Percentiles rank a stretch among this genome's conserved stretches.
phyloP scores from a whole-genome alignment of 2,797 vertebrate species.

The Cyclopterus lumpus region DNA sequence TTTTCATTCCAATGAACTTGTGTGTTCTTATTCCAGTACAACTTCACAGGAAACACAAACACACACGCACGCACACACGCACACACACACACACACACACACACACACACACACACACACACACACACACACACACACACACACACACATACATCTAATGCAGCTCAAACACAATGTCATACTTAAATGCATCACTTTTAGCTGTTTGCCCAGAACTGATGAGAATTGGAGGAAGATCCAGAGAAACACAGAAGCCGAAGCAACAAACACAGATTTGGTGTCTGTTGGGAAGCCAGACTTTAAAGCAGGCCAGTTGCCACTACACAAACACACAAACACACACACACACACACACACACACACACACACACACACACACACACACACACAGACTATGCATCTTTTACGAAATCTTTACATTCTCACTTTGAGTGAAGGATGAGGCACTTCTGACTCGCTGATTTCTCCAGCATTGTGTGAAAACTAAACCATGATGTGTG shows the following conservation, averaged over 20 bases:
- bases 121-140: not conserved
- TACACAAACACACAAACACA: not conserved
- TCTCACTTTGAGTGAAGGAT: constrained; percentile 22
- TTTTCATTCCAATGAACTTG: constrained; percentile 27
- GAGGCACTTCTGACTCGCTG: constrained; percentile 16
- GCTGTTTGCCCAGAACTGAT: constrained; percentile 58
- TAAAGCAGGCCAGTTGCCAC: constrained; percentile 21
- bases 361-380: constrained; percentile 3
- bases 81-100: not conserved
- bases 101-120: not conserved
- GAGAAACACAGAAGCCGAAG: constrained; percentile 56
- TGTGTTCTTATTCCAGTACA: constrained; percentile 37
- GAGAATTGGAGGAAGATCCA: constrained; percentile 56
- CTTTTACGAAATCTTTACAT: constrained; percentile 15
- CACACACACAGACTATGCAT: not conserved
- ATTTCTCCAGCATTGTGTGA: constrained; percentile 29
- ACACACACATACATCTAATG: constrained; percentile 7
- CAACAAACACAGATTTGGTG: constrained; percentile 64
- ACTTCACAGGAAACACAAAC: not conserved
- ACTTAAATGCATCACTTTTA: constrained; percentile 48
- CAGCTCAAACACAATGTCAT: constrained; percentile 45
- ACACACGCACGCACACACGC: not conserved
- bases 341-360: not conserved
- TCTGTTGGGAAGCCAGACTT: constrained; percentile 60
- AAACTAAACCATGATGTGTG: constrained; percentile 12